phyloP scores from a whole-genome alignment of 53 echinoderm and acorn worm genomes.

The Zoroaster sp. region DNA sequence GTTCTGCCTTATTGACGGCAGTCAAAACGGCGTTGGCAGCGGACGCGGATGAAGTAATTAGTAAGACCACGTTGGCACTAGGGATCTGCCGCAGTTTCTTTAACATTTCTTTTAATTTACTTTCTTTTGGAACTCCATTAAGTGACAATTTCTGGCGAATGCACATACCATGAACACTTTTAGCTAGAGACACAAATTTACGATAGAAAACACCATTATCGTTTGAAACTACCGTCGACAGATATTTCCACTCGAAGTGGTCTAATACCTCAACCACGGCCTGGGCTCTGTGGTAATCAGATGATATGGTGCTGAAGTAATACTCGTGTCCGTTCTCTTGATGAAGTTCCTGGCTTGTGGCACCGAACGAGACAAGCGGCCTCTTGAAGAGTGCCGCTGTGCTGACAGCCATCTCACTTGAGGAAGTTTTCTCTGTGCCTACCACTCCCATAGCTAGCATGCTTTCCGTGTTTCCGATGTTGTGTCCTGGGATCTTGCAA shows the following conservation, averaged over 20 bases:
- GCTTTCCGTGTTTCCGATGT: not conserved
- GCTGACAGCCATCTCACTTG: constrained; percentile 8
- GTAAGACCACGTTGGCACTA: constrained; percentile 1
- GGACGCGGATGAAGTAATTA: not conserved
- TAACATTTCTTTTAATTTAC: not conserved
- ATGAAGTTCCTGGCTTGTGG: constrained; percentile 4
- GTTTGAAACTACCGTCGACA: not conserved
- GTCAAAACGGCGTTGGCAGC: not conserved
- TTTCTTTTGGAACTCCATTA: not conserved
- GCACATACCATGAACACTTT: not conserved
- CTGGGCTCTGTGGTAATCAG: not conserved
- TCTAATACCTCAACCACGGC: constrained; percentile 22
- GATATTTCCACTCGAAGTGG: constrained; percentile 27
- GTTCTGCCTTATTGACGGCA: not conserved
- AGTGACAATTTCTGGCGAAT: not conserved
- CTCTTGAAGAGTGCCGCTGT: constrained; percentile 11
- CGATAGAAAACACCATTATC: not conserved
- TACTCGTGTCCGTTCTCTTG: not conserved
- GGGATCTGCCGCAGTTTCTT: not conserved
- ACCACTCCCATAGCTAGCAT: not conserved
- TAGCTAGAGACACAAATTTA: not conserved
- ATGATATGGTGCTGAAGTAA: constrained; percentile 27
- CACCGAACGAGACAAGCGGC: constrained; percentile 28
- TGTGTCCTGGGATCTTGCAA: constrained; percentile 1
- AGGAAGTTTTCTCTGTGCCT: constrained; percentile 10